Evolutionary conservation across 2,113 vertebrate species (phyloP).

Genomic region (Jaculus jaculus): DNA sequence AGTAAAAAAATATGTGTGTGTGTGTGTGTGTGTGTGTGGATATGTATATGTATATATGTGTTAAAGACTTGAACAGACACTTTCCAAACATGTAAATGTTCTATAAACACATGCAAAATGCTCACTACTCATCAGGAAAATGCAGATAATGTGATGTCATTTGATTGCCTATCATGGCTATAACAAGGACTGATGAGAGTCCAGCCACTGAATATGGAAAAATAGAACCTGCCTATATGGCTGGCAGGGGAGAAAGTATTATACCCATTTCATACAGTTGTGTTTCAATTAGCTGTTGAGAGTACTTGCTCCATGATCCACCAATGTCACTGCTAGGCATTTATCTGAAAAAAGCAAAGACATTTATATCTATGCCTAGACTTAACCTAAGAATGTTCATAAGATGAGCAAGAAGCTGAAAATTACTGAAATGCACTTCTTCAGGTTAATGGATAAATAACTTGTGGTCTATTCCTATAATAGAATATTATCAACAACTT

Average conservation of each 20-base stretch:
- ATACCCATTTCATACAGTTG: not conserved
- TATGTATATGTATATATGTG: not conserved
- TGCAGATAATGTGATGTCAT: not conserved
- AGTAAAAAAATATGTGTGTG: not conserved
- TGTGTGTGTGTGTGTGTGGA: no score
- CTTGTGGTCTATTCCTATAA: not conserved
- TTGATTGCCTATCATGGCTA: not conserved
- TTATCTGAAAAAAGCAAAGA: not conserved
- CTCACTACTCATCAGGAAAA: not conserved
- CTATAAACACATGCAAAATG: not conserved
- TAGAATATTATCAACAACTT: not conserved
- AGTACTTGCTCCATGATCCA: not conserved
- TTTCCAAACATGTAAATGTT: not conserved
- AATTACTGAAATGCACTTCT: not conserved
- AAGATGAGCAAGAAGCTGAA: not conserved
- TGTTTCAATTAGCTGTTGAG: not conserved
- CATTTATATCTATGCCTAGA: not conserved
- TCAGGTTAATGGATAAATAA: not conserved
- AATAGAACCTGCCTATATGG: not conserved
- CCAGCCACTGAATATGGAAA: not conserved
- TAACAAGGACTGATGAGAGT: not conserved
- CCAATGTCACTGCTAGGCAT: not conserved
- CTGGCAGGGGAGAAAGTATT: not conserved
- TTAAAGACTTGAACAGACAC: not conserved
- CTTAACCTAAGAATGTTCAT: not conserved